Base-by-base conservation (phyloP, 2,888 invertebrate genomes). In the Agrochola circellaris region DNA sequence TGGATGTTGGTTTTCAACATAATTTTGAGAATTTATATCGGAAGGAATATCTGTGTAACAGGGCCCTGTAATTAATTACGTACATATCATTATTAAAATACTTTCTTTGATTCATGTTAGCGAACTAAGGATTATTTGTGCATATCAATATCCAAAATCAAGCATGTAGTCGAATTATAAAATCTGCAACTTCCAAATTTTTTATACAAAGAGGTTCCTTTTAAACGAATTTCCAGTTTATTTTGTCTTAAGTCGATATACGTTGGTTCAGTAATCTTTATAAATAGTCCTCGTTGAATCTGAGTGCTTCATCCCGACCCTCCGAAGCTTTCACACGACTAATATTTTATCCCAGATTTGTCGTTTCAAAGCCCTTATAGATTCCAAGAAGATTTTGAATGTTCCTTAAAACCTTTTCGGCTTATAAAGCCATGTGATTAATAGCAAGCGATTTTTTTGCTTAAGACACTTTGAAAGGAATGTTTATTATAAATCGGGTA, bases 181-280 rank as follows among this genome's bases (percentile, higher is more conserved):
- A 45, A 20, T 34, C 5, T 1, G 56, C 26, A 38, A 6, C 7
- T 42, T n/a, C 9, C 54, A 51, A 7, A 5, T 15, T 15, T 11
- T 45, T 48, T 4, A 42, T 34, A 51, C 17, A n/a, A 60, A 68
- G 71, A 26, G 58, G 30, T 58, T 23, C 20, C 2, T 20, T 56
- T 74, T n/a, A 74, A 77, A 78, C 34, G 71, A 72, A 75, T 77
- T 76, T 68, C 70, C 73, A 75, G 69, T 78, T 81, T 81, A 70
- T 84, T 84, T 77, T 54, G 64, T 66, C 56, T 68, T 79, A 75
- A 84, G 82, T 79, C 86, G 77, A 81, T 83, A 86, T 76, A 69
- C 79, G 69, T 62, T 72, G 69, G 73, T 48, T 71, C 75, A 61
- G 73, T 87, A 87, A 88, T 85, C 87, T 80, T 87, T 87, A 88